These are phyloP conservation scores for Nymphicus hollandicus DNA, from an alignment of 2,113 vertebrate species.

Conservation along the genomic window DNA sequence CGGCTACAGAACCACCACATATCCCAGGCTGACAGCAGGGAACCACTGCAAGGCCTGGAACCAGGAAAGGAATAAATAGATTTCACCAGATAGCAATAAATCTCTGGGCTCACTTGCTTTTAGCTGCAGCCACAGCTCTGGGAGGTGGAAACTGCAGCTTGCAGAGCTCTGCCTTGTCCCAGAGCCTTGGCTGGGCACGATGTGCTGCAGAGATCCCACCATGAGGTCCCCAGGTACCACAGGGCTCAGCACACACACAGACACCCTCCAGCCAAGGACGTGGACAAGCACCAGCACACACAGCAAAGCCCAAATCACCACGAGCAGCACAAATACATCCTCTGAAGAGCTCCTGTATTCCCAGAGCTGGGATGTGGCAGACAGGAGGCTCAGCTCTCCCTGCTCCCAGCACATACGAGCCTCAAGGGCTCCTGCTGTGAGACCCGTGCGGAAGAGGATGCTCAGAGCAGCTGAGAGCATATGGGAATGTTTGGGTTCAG, in stretches of 20 bases:
- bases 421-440: neutral
- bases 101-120: neutral
- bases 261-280: neutral
- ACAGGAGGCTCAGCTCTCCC: neutral
- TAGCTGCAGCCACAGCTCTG: neutral
- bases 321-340: neutral
- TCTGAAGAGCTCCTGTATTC: neutral
- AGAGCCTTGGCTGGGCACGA: accelerated
- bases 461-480: neutral
- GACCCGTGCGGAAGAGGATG: neutral
- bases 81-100: neutral
- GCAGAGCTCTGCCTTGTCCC: neutral
- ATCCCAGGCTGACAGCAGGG: accelerated
- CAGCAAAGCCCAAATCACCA: neutral
- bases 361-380: neutral
- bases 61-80: neutral
- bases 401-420: accelerated
- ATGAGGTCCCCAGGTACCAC: accelerated
- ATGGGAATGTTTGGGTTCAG: neutral
- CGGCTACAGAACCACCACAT: neutral
- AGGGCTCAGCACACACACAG: neutral
- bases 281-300: accelerated
- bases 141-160: neutral
- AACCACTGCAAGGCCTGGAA: neutral
- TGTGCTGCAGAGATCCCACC: neutral